Evolutionary conservation across 1,140 invertebrate species (phyloP).

Genomic region (Proales similis): DNA sequence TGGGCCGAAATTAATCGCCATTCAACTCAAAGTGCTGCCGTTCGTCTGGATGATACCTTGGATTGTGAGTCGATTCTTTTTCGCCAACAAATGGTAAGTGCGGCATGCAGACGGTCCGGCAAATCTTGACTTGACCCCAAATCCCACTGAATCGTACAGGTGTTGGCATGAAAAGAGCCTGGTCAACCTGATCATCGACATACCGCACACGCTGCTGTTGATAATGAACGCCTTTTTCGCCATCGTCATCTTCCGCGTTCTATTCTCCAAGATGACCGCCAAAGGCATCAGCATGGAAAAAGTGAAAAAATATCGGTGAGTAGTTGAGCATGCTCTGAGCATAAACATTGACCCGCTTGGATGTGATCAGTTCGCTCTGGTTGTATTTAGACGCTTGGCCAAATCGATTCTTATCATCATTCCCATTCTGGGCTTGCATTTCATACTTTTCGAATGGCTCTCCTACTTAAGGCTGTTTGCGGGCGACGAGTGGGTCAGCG

Average conservation of each 20-base stretch:
- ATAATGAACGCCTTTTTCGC: conserved; percentile 6
- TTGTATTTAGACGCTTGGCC: conserved; percentile 6
- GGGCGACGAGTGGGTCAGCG: conserved; percentile 1
- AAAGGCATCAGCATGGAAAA: conserved; percentile 12
- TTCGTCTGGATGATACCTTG: conserved; percentile 31
- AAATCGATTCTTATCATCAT: conserved; percentile 30
- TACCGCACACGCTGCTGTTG: conserved; percentile 12
- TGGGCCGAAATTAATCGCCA: background rate
- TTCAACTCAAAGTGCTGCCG: conserved; percentile 11
- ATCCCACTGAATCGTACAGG: conserved; percentile 1
- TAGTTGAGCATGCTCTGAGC: background rate
- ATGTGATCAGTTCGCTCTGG: background rate
- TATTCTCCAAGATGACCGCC: conserved; percentile 23
- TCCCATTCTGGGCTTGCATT: conserved; percentile 26
- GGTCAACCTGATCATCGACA: conserved; percentile 12
- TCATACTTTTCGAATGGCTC: conserved; percentile 33
- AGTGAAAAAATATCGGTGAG: conserved; percentile 23
- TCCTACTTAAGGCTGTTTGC: conserved; percentile 18
- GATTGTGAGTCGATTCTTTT: conserved; percentile 2
- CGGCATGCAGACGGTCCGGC: background rate
- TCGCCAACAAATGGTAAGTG: conserved; percentile 20
- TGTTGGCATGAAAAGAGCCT: conserved; percentile 31
- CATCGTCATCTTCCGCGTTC: conserved; percentile 8
- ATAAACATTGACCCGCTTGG: background rate
- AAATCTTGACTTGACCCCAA: background rate